Evolutionary conservation across 1,140 invertebrate genomes (phyloP).

Genomic region (Drosophila leontia): DNA sequence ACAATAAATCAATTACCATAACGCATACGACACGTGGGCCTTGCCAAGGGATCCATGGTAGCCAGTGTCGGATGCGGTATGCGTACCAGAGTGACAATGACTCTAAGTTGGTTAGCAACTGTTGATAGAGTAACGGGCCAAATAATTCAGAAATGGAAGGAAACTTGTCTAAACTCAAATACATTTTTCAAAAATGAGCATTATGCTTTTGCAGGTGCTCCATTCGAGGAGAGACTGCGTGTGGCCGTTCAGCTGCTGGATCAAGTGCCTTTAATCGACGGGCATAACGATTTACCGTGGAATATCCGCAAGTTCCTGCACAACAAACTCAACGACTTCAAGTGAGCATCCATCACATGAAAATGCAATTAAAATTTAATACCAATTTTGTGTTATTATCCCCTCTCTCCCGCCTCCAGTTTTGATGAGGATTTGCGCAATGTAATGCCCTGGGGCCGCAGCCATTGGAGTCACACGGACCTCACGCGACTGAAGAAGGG

Average conservation of each 20-base stretch:
- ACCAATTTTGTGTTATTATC: constrained; percentile 41
- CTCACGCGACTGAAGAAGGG: constrained; percentile 90
- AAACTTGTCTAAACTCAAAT: not conserved
- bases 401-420: constrained; percentile 65
- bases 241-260: constrained; percentile 87
- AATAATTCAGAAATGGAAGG: not conserved
- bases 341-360: constrained; percentile 85
- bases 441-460: constrained; percentile 91
- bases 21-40: constrained; percentile 68
- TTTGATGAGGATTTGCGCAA: constrained; percentile 90
- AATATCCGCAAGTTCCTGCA: constrained; percentile 94
- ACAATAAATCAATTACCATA: constrained; percentile 84
- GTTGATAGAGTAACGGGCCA: constrained; percentile 12
- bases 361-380: constrained; percentile 66
- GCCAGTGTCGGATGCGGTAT: constrained; percentile 6
- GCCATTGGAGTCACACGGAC: constrained; percentile 93
- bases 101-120: constrained; percentile 60
- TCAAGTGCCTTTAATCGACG: constrained; percentile 89
- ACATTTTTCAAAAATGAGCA: not conserved
- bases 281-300: constrained; percentile 96
- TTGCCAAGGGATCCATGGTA: not conserved
- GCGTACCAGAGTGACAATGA: constrained; percentile 46
- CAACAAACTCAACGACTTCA: constrained; percentile 93
- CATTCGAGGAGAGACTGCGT: constrained; percentile 88
- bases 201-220: constrained; percentile 85